Base-by-base conservation (phyloP, 2,888 invertebrate species). In the Drosophila macrospina region DNA sequence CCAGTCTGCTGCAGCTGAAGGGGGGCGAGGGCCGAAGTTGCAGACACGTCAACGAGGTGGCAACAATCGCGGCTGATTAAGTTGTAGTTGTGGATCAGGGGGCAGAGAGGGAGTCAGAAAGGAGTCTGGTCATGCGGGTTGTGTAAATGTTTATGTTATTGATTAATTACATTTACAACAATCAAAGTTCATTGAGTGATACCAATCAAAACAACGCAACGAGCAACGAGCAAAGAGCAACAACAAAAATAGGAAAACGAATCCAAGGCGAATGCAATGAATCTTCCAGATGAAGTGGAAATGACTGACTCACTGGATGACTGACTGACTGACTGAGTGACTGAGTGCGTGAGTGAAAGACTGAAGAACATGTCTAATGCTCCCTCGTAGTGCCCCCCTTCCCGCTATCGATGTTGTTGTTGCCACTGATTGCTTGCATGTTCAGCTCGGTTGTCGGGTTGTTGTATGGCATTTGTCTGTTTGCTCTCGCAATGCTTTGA, bases 81-180 rank as follows among this genome's bases (percentile, higher is more conserved):
- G 77, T 61, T 76, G 73, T 66, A 65, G 28, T 39, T 34, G 24
- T 34, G 11, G 34, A 1, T 16, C 24, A 8, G 4, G 8, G 34
- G 32, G 7, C 30, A 13, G 13, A 20, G 26, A 1, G 15, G 7
- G 15, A 6, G 11, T 7, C 15, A 24, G 34, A 34, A 13, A 20
- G 15, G 7, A 51, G 39, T 7, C 37, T 36, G 45, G 48, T 24
- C 57, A 26, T 65, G 67, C 44, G 50, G 50, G 67, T 60, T 80
- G 81, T 78, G 81, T 75, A 84, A 82, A 80, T 82, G 81, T 86
- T 82, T 86, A 67, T 76, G 74, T 88, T 83, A 88, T 88, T 86
- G 86, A 86, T 86, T 88, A 88, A 88, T 88, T 87, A 80, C 89
- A 78, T 88, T 85, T 88, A 83, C 82, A 86, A 75, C 82, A 86